Percentiles rank a stretch among this genome's conserved stretches.
Evolutionary conservation across 1,140 invertebrate genomes (phyloP).

Genomic region (Drosophila virilis): DNA sequence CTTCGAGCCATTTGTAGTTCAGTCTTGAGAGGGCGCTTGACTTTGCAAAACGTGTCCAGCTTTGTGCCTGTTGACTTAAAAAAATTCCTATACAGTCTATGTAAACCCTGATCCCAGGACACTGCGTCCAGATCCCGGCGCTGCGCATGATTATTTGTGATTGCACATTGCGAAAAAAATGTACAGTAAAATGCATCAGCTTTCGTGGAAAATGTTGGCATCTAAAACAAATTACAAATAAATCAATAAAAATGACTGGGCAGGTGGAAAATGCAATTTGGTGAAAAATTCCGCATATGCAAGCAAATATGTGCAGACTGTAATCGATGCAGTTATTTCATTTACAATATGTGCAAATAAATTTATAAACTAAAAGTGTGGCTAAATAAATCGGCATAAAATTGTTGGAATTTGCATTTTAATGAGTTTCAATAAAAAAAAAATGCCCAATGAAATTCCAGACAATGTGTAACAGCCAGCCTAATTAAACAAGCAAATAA

Average conservation of each 20-base stretch:
- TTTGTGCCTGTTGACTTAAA: constrained; percentile 9
- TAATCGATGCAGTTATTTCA: constrained; percentile 44
- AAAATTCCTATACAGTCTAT: constrained; percentile 1
- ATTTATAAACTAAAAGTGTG: constrained; percentile 30
- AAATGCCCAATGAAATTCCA: constrained; percentile 23
- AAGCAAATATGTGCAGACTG: constrained; percentile 22
- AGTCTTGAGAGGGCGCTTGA: constrained; percentile 61
- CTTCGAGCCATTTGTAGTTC: constrained; percentile 42
- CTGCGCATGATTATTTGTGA: not conserved
- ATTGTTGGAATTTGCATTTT: constrained; percentile 54
- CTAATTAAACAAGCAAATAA: constrained; percentile 20
- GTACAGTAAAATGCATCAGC: constrained; percentile 30
- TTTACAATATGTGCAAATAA: constrained; percentile 41
- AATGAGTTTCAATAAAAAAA: constrained; percentile 63
- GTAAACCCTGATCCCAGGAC: not conserved
- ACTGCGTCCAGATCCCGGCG: constrained; percentile 2
- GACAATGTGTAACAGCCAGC: constrained; percentile 8
- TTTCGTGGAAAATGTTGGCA: not conserved
- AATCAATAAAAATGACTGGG: constrained; percentile 33
- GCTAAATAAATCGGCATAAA: constrained; percentile 47
- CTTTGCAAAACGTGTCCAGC: constrained; percentile 54
- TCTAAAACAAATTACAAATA: constrained; percentile 9
- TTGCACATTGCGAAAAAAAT: constrained; percentile 6
- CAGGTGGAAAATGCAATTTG: constrained; percentile 18
- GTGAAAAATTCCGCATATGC: constrained; percentile 17